Conservation (phyloP, 2,888 invertebrate genomes). For the Drosophila mimica region DNA sequence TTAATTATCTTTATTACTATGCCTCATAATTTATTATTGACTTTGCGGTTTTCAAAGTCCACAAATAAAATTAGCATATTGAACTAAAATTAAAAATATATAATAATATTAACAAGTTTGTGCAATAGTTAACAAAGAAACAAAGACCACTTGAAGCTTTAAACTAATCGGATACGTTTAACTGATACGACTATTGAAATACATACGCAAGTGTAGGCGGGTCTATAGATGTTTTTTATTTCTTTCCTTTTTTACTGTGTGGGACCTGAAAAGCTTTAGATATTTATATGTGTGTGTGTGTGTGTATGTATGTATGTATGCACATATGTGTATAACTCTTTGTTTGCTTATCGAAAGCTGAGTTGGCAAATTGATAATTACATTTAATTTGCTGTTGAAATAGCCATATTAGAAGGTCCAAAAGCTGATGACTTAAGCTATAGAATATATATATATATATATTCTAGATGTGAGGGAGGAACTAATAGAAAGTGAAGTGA, state of each 20-base stretch:
- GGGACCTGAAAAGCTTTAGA: conserved; percentile 34
- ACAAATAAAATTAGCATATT: conserved; percentile 1
- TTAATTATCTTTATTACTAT: neutral
- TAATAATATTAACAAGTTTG: neutral
- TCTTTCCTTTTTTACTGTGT: conserved; percentile 5
- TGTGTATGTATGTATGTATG: neutral
- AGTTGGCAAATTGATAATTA: conserved; percentile 20
- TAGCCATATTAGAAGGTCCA: neutral
- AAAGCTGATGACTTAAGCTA: neutral
- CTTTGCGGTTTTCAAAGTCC: conserved; percentile 20
- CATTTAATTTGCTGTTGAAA: conserved; percentile 41
- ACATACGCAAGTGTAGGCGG: conserved; percentile 37
- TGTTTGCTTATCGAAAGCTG: conserved; percentile 42
- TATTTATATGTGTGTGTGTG: neutral
- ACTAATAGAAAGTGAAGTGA: neutral
- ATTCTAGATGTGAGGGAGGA: neutral
- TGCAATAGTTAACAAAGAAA: conserved; percentile 31
- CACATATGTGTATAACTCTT: conserved; percentile 8
- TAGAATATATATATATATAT: neutral
- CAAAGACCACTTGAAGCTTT: conserved; percentile 58
- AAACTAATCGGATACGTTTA: conserved; percentile 62
- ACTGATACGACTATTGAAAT: conserved; percentile 39
- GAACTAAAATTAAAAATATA: conserved; percentile 15
- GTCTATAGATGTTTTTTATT: conserved; percentile 19
- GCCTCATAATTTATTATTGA: neutral